Evolutionary conservation across 92 coral and sea anemone genomes (phyloP).

Genomic region (Anthopleura xanthogrammica): DNA sequence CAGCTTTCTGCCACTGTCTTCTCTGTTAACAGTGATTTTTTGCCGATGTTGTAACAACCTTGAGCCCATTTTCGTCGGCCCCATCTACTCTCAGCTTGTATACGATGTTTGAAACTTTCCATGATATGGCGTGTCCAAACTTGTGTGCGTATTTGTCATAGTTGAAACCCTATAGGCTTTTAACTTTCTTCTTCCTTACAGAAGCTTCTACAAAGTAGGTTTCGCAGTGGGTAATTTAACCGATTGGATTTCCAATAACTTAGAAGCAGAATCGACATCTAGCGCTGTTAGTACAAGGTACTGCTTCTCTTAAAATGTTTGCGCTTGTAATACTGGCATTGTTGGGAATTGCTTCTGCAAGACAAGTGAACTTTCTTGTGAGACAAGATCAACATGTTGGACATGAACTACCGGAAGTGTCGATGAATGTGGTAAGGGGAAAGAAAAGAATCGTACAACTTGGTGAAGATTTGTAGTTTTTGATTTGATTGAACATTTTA

Average conservation of each 20-base stretch:
- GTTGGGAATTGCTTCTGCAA: not conserved
- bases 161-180: no score
- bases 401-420: constrained; percentile 42
- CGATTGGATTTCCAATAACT: not conserved
- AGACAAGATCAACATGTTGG: not conserved
- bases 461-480: no score
- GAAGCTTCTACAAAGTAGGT: constrained; percentile 68
- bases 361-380: not conserved
- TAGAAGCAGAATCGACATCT: not conserved
- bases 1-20: no score
- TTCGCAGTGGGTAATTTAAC: not conserved
- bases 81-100: no score
- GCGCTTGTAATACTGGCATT: not conserved
- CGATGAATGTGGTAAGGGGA: constrained; percentile 52
- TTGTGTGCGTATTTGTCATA: no score
- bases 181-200: no score
- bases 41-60: no score
- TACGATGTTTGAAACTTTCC: no score
- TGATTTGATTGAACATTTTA: no score
- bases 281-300: not conserved
- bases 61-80: no score
- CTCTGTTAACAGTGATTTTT: no score
- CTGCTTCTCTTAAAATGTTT: not conserved
- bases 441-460: not conserved
- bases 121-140: no score